Conservation (phyloP, 92 coral and sea anemone genomes). For the Micromussa lordhowensis region DNA sequence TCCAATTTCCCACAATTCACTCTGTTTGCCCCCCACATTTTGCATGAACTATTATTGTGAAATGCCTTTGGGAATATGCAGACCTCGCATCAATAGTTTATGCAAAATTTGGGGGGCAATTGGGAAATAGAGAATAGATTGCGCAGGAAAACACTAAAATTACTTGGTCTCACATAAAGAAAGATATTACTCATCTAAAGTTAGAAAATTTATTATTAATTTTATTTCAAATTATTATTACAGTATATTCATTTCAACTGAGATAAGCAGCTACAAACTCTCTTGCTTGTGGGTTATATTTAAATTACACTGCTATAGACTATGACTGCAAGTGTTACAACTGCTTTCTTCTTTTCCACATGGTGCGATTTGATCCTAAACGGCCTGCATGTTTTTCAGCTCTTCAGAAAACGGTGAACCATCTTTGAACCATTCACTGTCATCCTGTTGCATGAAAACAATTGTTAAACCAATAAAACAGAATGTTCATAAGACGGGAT, state of each 20-base stretch:
- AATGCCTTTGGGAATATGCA: too few species aligned
- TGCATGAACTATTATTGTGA: too few species aligned
- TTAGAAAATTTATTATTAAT: neutral
- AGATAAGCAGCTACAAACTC: neutral
- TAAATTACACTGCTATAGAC: neutral
- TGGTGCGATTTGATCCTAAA: neutral
- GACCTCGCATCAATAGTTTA: too few species aligned
- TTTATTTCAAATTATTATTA: neutral
- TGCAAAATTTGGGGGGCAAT: too few species aligned
- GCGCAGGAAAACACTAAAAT: too few species aligned
- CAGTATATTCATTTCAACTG: neutral
- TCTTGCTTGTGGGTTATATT: neutral
- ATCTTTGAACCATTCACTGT: conserved; percentile 67
- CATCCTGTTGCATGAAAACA: conserved; percentile 53
- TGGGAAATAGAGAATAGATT: too few species aligned
- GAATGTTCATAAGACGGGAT: neutral
- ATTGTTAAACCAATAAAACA: neutral
- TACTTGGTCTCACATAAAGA: too few species aligned
- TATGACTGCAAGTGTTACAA: neutral
- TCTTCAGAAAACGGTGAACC: conserved; percentile 68
- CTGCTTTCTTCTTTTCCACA: neutral
- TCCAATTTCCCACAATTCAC: too few species aligned
- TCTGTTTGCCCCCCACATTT: too few species aligned
- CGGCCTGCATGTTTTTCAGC: conserved; percentile 40
- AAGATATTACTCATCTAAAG: too few species aligned